Base-by-base conservation (phyloP, 1,140 invertebrate species). In the Ganaspis sp. region DNA sequence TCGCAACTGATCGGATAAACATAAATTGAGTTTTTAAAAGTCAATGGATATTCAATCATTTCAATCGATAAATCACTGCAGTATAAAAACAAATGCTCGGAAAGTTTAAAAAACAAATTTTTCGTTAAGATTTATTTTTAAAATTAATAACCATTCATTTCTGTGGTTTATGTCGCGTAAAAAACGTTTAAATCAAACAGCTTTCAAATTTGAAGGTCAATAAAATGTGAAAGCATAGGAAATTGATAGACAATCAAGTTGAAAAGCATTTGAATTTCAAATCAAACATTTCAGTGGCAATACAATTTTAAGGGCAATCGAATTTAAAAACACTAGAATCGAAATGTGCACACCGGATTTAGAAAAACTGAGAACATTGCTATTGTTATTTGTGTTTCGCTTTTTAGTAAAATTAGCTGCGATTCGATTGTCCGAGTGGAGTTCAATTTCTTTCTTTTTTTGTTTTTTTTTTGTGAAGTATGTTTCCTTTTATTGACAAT, bases 161-260 rank as follows among this genome's bases (percentile, higher is more conserved):
- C n/a, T n/a, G n/a, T n/a, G n/a, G n/a, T n/a, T n/a, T n/a, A n/a
- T n/a, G n/a, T 45, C 11, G 0, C 9, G n/a, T 45, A n/a, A n/a
- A 49, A 49, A 49, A 49, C 45, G 45, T 49, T 49, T 49, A 49
- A 49, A 49, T 49, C 45, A 49, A 49, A n/a, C 45, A 49, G 45
- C 45, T 49, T 49, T 49, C 45, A 49, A 49, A 49, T 49, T 49
- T 49, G 45, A 49, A 49, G 45, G 45, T 49, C 45, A 49, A 49
- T 49, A 49, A 49, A 49, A 49, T 49, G n/a, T 49, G 17, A 49
- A 49, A n/a, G 45, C 45, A 49, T 49, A 49, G 45, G 45, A 49
- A 49, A 49, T 49, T 49, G 45, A 49, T 49, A 49, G 45, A 49
- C 45, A 49, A 49, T 49, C 45, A 49, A 49, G 45, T 49, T 49